Conservation (phyloP, 2,888 invertebrate genomes). For the Noctua fimbriata region DNA sequence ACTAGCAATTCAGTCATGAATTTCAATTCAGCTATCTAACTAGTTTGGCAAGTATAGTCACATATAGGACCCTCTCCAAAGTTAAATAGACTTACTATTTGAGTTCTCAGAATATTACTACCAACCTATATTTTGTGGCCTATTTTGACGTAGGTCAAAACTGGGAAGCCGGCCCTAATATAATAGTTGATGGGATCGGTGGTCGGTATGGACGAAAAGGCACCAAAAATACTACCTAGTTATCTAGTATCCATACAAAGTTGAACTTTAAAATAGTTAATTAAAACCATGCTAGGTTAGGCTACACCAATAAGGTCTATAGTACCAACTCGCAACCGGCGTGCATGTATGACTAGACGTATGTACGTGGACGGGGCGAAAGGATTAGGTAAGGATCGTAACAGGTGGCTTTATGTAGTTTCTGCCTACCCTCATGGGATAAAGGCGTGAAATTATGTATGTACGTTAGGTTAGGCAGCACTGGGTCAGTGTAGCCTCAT, state of each 20-base stretch:
- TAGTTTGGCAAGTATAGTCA: conserved; percentile 2
- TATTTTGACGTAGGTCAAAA: conserved; percentile 19
- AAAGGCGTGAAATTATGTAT: too few relatives aligned
- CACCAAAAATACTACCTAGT: not conserved
- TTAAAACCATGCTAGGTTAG: not conserved
- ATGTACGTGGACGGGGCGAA: too few relatives aligned
- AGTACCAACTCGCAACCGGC: too few relatives aligned
- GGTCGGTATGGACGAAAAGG: not conserved
- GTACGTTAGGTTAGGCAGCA: too few relatives aligned
- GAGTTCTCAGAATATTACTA: conserved; percentile 31
- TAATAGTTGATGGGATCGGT: not conserved
- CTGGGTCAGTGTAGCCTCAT: too few relatives aligned
- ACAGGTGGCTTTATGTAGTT: too few relatives aligned
- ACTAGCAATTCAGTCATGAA: conserved; percentile 27
- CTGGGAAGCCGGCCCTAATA: not conserved
- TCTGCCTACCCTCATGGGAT: too few relatives aligned
- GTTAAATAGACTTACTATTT: conserved; percentile 39
- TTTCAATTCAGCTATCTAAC: conserved; percentile 33
- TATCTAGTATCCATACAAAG: not conserved
- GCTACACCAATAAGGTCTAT: not conserved
- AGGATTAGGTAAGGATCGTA: too few relatives aligned
- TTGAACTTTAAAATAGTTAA: not conserved
- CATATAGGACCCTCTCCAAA: conserved; percentile 3
- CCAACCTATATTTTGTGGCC: conserved; percentile 8
- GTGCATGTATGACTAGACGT: too few relatives aligned